Base-by-base conservation (phyloP, 2,797 vertebrate genomes). In the Nasua narica region DNA sequence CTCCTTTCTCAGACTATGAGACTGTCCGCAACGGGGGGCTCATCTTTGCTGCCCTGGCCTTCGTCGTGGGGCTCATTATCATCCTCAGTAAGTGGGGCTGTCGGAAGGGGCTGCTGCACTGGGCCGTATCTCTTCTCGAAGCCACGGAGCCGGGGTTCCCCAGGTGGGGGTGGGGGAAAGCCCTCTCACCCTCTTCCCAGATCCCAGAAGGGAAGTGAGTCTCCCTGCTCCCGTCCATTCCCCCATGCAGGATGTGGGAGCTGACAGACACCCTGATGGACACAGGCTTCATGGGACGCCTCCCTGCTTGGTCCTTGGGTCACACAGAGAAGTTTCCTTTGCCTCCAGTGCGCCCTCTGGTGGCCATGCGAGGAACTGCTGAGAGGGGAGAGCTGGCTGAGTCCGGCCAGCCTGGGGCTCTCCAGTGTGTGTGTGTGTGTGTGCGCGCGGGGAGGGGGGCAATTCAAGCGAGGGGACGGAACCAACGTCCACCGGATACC, bases 41-140 rank as follows among this genome's bases (percentile, higher is more conserved):
- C 92, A 99, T 99, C 97, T 99, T 99, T 2, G 99, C 99, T 0
- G 97, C 98, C 3, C 98, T 99, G 94, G 98, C 99, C n/a, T 99
- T 99, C 96, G 81, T 99, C 16, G 29, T 99, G 16, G 99, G 99
- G 32, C 98, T 99, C 40, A 96, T 98, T 91, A 98, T 99, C 87
- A 98, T 99, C 93, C 98, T 99, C 98, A 98, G 99, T 99, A 94
- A 99, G 99, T 99, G 95, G 62, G 3, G 32, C 0, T 4, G 7
- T 3, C 18, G 29, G 76, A 12, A 16, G 13, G 50, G 37, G 32
- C 2, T 10, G 81, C 35, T 4, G 52, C 37, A 5, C 0, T 4
- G 7, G 52, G 21, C 5, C 19, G 7, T 4, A 0, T 6, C 5
- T 65, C 79, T 79, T 62, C 76, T 56, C 60, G 54, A 43, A 65